Conservation (phyloP, 1,140 invertebrate genomes). For the Cephus cinctus region DNA sequence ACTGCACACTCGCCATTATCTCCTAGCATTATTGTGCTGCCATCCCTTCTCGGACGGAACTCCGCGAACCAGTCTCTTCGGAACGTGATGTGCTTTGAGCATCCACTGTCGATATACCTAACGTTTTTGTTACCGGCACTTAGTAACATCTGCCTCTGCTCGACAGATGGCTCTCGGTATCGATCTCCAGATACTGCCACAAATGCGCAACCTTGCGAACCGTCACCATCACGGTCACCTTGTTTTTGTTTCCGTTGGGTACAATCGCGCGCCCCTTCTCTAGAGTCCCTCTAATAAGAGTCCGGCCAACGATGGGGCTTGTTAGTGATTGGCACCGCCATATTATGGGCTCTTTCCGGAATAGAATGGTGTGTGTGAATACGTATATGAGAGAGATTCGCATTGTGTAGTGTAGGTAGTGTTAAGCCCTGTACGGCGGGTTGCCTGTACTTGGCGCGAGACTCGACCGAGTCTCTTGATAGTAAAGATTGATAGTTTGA, state of each 20-base stretch:
- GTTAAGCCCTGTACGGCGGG: no score
- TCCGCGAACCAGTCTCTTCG: background rate
- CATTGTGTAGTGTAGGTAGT: no score
- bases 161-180: background rate
- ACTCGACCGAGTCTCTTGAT: no score
- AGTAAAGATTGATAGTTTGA: no score
- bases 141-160: background rate
- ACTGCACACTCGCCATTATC: background rate
- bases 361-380: no score
- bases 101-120: background rate
- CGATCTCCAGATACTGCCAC: background rate
- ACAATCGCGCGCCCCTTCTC: no score
- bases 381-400: no score
- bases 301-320: no score
- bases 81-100: background rate
- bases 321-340: no score
- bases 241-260: slow-evolving; percentile 3
- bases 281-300: no score
- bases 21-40: background rate
- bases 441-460: no score
- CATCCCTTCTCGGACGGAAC: background rate
- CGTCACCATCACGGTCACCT: background rate
- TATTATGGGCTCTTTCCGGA: no score
- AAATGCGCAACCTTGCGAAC: slow-evolving; percentile 3
- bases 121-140: background rate